Base-by-base conservation (phyloP, 1,140 invertebrate genomes). In the Trinorchestia longiramus region DNA sequence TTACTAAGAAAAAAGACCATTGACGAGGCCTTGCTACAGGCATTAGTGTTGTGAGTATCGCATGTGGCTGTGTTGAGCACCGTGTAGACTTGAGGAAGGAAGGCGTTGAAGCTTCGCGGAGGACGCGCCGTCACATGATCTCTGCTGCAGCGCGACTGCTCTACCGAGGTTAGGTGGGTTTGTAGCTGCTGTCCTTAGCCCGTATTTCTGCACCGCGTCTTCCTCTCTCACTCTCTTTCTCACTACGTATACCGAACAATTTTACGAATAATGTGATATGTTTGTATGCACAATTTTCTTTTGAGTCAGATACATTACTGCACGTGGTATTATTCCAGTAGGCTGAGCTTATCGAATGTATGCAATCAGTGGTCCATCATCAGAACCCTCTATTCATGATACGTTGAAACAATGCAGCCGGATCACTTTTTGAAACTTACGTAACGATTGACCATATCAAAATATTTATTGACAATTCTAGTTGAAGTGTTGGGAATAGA, bases 71-170 rank as follows among this genome's bases (percentile, higher is more conserved):
- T 43, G 88, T 90, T 90, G 1, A 77, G n/a, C 41, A 28, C 15
- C 36, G 88, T 42, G 3, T 1, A 90, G n/a, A 90, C 88, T 8
- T n/a, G 41, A 41, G 11, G 28, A 28, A 94, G 92, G 44, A 40
- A 47, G 92, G 92, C 92, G 92, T 47, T 94, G 92, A n/a, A 94
- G 43, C 44, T 45, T 94, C 92, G 40, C 88, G 44, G 43, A 94
- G 92, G 92, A 94, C 41, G 92, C 92, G 43, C 92, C 92, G 92
- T 94, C 92, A 94, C 92, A 94, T 94, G 92, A 94, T 90, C 88
- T 90, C 88, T 90, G 88, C 88, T 90, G 88, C 88, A 90, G 88
- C 88, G 88, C 88, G 88, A 43, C 88, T 90, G 88, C 88, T 90
- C 88, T 90, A 90, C 88, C 88, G 88, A 90, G 88, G 88, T 90